Evolutionary conservation across 1,140 invertebrate genomes (phyloP), one percentile per base, ranked within the genome.

Genomic region (Hesperophylax magnus): DNA sequence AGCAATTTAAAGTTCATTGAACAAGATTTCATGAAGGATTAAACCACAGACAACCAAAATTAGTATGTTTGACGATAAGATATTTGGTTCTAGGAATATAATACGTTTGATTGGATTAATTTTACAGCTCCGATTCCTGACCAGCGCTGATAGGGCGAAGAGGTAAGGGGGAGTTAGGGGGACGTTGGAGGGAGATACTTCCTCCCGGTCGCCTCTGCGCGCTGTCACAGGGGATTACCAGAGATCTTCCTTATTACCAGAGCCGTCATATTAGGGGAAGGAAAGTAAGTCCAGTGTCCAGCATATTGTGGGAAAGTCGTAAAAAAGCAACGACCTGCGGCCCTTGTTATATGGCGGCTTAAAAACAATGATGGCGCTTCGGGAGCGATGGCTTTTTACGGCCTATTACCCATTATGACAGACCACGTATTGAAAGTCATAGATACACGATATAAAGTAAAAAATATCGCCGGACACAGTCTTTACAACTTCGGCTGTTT

Each of bases 321-420:
- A 75, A 75, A 75, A 75, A 75, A 27, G 54, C 24, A 75, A 75
- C 24, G 71, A 56, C 52, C 53, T 24, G 24, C 9, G 27, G 54
- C 14, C 54, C 71, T 75, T 56, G 71, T 71, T 71, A 47, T n/a
- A 31, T 24, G 24, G 54, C 52, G 71, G 31, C 54, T 75, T 75
- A 75, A 75, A 75, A 75, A 71, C 67, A 47, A 22, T 52, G 67
- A 71, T 71, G 67, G 67, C 14, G 22, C n/a, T 71, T 71, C 67
- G 15, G 67, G 1, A 20, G 67, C 39, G 31, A 18, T n/a, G 67
- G 31, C 15, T n/a, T 47, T 71, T 71, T 71, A 71, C 9, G 67
- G 39, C 34, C 67, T 71, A 71, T 71, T 71, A 71, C 67, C 17
- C 39, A 71, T 27, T 71, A 71, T 71, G 67, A 71, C 67, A 24